Evolutionary conservation across 2,888 invertebrate species (phyloP).

Genomic region (Ctenicera cuprea): DNA sequence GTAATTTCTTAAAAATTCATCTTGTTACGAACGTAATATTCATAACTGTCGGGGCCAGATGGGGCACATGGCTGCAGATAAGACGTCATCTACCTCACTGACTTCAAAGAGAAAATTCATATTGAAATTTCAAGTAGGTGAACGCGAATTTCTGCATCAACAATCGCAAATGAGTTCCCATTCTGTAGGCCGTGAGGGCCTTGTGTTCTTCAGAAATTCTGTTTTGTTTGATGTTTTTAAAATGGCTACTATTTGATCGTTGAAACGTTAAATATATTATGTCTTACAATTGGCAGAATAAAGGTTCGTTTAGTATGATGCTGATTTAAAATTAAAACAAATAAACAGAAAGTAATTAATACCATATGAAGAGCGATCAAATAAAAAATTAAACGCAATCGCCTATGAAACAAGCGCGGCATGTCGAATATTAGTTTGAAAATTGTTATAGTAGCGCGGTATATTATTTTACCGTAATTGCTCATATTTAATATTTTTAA

Average conservation of each 20-base stretch:
- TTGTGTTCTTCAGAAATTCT: slow-evolving; percentile 25
- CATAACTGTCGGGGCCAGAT: slow-evolving; percentile 46
- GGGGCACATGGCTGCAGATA: slow-evolving; percentile 45
- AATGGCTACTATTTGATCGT: not conserved
- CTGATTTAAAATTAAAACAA: no score
- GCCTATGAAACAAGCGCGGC: no score
- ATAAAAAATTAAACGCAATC: no score
- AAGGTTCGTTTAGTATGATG: no score
- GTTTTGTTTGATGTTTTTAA: slow-evolving; percentile 7
- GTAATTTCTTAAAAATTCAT: not conserved
- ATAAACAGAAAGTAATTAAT: no score
- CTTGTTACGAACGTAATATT: slow-evolving; percentile 36
- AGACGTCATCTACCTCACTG: slow-evolving; percentile 46
- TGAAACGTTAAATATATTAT: not conserved
- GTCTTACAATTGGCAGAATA: no score
- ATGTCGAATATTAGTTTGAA: no score
- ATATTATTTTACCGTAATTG: no score
- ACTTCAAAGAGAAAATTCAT: slow-evolving; percentile 49
- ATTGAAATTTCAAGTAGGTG: slow-evolving; percentile 49
- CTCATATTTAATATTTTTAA: no score
- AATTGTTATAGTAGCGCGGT: no score
- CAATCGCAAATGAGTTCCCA: slow-evolving; percentile 44
- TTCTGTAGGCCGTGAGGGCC: slow-evolving; percentile 16
- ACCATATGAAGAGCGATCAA: no score
- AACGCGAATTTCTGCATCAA: slow-evolving; percentile 49